These are phyloP conservation scores for Malthinus seriepunctatus DNA, from an alignment of 2,888 invertebrate genomes.

Conservation along the genomic window DNA sequence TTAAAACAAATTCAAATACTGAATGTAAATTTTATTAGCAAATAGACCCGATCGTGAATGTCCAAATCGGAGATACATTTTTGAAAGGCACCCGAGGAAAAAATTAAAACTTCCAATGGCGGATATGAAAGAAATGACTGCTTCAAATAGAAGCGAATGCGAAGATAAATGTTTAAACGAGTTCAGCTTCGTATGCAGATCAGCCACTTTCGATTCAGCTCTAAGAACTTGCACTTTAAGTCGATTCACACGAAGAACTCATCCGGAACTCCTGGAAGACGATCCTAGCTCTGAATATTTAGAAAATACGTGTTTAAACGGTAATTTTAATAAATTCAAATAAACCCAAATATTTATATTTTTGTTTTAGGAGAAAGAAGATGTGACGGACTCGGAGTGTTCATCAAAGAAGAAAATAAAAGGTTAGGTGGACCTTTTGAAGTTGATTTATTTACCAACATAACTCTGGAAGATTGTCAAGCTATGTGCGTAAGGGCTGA, in stretches of 20 bases:
- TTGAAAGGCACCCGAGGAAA: constrained; percentile 84
- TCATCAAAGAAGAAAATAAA: constrained; percentile 89
- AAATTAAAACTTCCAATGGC: constrained; percentile 79
- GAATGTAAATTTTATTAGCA: constrained; percentile 57
- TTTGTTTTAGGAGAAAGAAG: constrained; percentile 72
- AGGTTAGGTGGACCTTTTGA: constrained; percentile 86
- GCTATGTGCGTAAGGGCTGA: constrained; percentile 85
- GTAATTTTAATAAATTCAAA: constrained; percentile 55
- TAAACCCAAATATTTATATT: not conserved
- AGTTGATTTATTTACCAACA: constrained; percentile 83
- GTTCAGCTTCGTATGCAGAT: constrained; percentile 86
- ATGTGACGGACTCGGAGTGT: constrained; percentile 84
- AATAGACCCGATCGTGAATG: constrained; percentile 87
- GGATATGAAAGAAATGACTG: constrained; percentile 83
- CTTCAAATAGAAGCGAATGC: constrained; percentile 85
- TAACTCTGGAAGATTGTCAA: constrained; percentile 87
- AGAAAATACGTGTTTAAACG: constrained; percentile 88
- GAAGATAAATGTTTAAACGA: constrained; percentile 89
- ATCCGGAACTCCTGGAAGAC: constrained; percentile 81
- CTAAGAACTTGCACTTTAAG: constrained; percentile 80
- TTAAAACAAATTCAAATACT: not conserved
- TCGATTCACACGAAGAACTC: constrained; percentile 81
- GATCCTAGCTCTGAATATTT: constrained; percentile 88
- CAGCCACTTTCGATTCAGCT: constrained; percentile 80
- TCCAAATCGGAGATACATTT: constrained; percentile 84